phyloP scores from a whole-genome alignment of 2,888 invertebrate genomes.

The Cenopis cana region DNA sequence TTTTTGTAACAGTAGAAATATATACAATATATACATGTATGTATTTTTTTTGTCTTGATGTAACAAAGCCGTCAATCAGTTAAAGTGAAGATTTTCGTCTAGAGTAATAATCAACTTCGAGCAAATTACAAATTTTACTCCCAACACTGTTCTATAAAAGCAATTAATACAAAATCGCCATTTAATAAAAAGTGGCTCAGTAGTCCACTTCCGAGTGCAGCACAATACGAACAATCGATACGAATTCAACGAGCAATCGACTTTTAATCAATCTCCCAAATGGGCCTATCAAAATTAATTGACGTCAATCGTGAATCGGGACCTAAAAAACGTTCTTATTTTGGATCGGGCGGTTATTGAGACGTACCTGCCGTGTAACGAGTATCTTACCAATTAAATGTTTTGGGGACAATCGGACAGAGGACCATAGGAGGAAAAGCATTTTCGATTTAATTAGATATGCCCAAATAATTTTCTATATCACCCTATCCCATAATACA shows the following conservation, averaged over 20 bases:
- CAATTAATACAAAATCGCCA: conserved; percentile 33
- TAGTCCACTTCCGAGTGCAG: conserved; percentile 41
- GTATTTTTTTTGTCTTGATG: too few species aligned
- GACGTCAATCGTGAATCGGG: conserved; percentile 67
- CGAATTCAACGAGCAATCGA: conserved; percentile 55
- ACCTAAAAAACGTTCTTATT: conserved; percentile 59
- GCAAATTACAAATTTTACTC: conserved; percentile 8
- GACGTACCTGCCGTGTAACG: conserved; percentile 49
- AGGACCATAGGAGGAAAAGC: conserved; percentile 3
- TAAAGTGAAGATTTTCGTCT: neutral
- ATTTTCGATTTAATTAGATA: neutral
- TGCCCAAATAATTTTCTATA: neutral
- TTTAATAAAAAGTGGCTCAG: conserved; percentile 40
- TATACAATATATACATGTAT: too few species aligned
- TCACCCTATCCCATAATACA: neutral
- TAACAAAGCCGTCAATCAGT: neutral
- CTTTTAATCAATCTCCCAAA: conserved; percentile 76
- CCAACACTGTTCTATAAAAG: conserved; percentile 11
- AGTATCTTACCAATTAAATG: conserved; percentile 52
- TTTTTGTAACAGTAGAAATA: too few species aligned
- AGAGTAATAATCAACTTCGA: neutral
- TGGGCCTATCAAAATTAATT: conserved; percentile 78
- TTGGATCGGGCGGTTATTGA: conserved; percentile 53
- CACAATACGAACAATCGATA: conserved; percentile 43
- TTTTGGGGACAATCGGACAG: conserved; percentile 44